Base-by-base conservation (phyloP, 1,140 invertebrate species). In the Pectinophora gossypiella region DNA sequence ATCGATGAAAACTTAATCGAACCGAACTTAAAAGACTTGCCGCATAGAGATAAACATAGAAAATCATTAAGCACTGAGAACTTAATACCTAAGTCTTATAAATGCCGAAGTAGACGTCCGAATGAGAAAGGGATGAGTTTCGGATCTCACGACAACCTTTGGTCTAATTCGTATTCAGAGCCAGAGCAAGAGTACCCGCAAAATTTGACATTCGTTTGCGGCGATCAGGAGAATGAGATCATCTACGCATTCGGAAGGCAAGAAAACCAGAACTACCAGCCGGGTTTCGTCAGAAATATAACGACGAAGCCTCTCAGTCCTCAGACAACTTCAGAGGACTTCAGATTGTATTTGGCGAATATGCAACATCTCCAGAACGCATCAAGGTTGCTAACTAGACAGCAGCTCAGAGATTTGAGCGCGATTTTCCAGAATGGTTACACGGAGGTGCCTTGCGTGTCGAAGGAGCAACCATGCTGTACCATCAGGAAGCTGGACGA, bases 351-450 rank as follows among this genome's bases (percentile, higher is more conserved):
- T 71, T 74, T 93, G 48, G 91, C 92, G n/a, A 92, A 92, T 69
- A 90, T 93, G 64, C 91, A 92, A 56, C 91, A 92, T 78, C 63
- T 93, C 6, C 91, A 92, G 60, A 92, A 90, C 45, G 91, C 92
- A 3, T 90, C 91, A 0, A 92, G 91, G 57, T 83, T 90, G 0
- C 71, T 93, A 2, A 76, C 87, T 9, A 72, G 89, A 46, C 81
- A 88, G 38, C 89, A 91, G 54, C 56, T 91, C 42, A 87, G 85
- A 42, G 89, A 90, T 59, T 68, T 91, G 27, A 90, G 90, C 56
- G 82, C 88, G 15, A 86, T 91, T 0, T 91, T 91, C 51, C 89
- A 90, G 64, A 89, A 90, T 48, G 90, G 83, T 0, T 86, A 86
- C 47, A 83, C 83, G 0, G 81, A 83, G 55, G 73, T 84, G 0